Conservation (phyloP, 2,797 vertebrate species). For the Rhinichthys osculus region DNA sequence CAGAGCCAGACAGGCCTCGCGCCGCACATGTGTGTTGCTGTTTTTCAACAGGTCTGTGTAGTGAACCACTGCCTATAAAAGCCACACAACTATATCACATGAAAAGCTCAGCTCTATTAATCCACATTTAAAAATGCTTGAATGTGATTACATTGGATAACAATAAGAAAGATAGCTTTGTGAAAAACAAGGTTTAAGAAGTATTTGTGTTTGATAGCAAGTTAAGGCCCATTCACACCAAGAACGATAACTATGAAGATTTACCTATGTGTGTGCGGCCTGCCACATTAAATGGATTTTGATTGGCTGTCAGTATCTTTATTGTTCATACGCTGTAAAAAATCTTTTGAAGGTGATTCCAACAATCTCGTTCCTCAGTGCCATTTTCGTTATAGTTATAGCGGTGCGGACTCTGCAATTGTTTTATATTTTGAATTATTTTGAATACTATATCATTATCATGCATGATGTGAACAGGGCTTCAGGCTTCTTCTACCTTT, state of each 20-base stretch:
- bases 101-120: neutral
- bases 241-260: neutral
- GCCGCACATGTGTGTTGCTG: constrained; percentile 76
- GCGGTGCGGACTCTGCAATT: neutral
- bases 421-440: neutral
- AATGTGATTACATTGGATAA: neutral
- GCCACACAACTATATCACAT: constrained; percentile 2
- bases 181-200: neutral
- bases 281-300: neutral
- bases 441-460: neutral
- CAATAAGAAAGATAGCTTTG: neutral
- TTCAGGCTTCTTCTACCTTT: constrained; percentile 75
- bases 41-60: constrained; percentile 82
- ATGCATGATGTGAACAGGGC: neutral
- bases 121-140: neutral
- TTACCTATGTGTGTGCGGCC: neutral
- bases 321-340: neutral
- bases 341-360: neutral
- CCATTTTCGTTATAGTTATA: neutral
- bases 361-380: neutral
- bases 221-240: neutral
- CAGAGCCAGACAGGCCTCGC: constrained; percentile 87
- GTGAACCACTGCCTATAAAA: constrained; percentile 83
- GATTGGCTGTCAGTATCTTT: neutral
- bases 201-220: neutral